A percentile compares a stretch with the other conserved stretches of the same genome.
Conservation (phyloP, 2,113 vertebrate genomes). For the Phaethon lepturus region DNA sequence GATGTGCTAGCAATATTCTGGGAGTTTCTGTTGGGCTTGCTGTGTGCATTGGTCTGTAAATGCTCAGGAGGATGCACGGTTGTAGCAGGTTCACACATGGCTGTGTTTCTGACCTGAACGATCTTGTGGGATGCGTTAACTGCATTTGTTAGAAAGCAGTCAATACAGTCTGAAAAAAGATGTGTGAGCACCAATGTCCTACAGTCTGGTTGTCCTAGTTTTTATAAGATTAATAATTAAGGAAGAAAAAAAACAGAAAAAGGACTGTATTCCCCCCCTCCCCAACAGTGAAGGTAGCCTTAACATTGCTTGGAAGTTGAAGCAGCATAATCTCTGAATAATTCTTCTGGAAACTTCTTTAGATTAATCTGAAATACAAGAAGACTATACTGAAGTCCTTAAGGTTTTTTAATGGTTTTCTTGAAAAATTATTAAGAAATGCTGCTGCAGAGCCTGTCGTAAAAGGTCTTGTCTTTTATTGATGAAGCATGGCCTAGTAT, state of each 20-base stretch:
- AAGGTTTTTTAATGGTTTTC: background rate
- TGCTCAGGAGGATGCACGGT: background rate
- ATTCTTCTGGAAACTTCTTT: background rate
- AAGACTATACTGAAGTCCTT: background rate
- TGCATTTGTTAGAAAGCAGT: background rate
- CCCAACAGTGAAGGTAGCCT: background rate
- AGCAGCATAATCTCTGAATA: background rate
- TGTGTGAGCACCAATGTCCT: background rate
- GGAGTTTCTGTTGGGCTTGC: background rate
- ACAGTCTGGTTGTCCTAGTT: background rate
- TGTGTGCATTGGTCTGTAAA: background rate
- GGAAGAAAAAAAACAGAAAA: background rate
- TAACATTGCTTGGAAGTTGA: background rate
- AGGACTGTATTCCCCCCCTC: background rate
- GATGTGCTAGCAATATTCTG: background rate
- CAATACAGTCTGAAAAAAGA: background rate
- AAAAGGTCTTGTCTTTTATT: background rate
- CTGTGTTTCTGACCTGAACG: background rate
- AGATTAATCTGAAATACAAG: background rate
- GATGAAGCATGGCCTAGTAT: background rate
- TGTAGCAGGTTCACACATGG: background rate
- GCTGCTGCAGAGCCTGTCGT: background rate
- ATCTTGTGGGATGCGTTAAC: background rate
- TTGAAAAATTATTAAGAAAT: background rate
- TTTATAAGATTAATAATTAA: slow-evolving; percentile 1